Conservation (phyloP, 2,797 vertebrate species). For the Alauda arvensis region DNA sequence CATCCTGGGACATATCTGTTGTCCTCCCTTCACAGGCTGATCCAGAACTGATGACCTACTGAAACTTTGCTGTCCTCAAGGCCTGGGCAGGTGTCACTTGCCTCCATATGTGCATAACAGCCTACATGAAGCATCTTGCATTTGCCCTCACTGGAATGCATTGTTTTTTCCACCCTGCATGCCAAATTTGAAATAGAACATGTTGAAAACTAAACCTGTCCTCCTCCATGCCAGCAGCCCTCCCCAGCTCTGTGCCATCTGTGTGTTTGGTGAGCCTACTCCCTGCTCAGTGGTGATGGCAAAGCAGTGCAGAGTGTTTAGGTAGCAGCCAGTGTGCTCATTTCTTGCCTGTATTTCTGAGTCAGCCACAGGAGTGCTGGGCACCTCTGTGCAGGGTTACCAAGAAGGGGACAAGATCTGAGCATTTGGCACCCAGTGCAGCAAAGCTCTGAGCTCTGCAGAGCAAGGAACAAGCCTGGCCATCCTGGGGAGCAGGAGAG, state of each 20-base stretch:
- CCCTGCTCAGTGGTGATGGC: not conserved
- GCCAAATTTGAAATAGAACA: constrained; percentile 19
- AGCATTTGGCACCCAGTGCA: not conserved
- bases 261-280: constrained; percentile 6
- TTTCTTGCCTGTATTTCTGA: not conserved
- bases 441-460: not conserved
- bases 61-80: not conserved
- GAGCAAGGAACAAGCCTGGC: not conserved
- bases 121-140: not conserved
- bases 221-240: constrained; percentile 13
- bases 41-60: not conserved
- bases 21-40: not conserved
- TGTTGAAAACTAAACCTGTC: constrained; percentile 14
- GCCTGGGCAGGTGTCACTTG: not conserved
- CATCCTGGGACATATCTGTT: not conserved
- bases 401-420: not conserved
- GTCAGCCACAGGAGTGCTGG: not conserved
- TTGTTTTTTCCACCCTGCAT: not conserved
- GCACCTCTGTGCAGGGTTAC: not conserved
- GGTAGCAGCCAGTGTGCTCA: not conserved
- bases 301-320: not conserved
- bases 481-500: not conserved
- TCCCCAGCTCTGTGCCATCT: not conserved
- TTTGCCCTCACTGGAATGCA: not conserved
- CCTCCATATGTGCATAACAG: not conserved